phyloP scores from a whole-genome alignment of 1,140 invertebrate genomes.

The Gryon sp. region DNA sequence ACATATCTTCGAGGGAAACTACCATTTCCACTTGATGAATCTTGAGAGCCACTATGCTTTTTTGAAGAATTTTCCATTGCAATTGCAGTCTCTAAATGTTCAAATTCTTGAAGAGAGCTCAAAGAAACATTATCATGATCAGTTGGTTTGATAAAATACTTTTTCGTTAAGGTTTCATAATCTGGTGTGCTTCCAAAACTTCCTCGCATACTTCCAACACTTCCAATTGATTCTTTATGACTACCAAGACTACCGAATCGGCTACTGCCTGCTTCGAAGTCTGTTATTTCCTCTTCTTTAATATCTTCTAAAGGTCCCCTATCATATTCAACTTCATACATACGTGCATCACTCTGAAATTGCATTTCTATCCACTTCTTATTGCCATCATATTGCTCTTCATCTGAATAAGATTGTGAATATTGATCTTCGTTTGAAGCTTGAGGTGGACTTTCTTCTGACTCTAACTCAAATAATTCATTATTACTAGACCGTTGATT shows the following conservation, averaged over 20 bases:
- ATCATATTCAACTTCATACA: constrained; percentile 85
- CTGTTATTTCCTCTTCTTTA: constrained; percentile 92
- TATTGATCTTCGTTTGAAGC: constrained; percentile 78
- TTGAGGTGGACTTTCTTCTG: constrained; percentile 86
- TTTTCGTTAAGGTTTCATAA: constrained; percentile 89
- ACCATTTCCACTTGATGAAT: constrained; percentile 86
- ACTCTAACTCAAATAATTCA: constrained; percentile 86
- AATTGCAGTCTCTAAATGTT: constrained; percentile 91
- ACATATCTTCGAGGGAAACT: constrained; percentile 84
- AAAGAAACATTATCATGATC: constrained; percentile 95
- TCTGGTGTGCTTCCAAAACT: constrained; percentile 91
- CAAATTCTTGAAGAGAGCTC: constrained; percentile 96
- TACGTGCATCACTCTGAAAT: constrained; percentile 84
- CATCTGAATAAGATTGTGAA: constrained; percentile 77
- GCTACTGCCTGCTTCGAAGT: constrained; percentile 89
- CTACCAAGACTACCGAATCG: constrained; percentile 89
- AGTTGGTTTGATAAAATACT: constrained; percentile 87
- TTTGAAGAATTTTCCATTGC: constrained; percentile 82
- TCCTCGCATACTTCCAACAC: constrained; percentile 87
- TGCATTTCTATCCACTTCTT: constrained; percentile 95
- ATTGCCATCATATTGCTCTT: constrained; percentile 84
- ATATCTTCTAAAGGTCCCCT: constrained; percentile 92
- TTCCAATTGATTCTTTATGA: constrained; percentile 88
- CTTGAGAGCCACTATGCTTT: constrained; percentile 84
- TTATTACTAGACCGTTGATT: constrained; percentile 69